Evolutionary conservation across 2,797 vertebrate genomes (phyloP).

Genomic region (Parauchenoglanis punctatus): DNA sequence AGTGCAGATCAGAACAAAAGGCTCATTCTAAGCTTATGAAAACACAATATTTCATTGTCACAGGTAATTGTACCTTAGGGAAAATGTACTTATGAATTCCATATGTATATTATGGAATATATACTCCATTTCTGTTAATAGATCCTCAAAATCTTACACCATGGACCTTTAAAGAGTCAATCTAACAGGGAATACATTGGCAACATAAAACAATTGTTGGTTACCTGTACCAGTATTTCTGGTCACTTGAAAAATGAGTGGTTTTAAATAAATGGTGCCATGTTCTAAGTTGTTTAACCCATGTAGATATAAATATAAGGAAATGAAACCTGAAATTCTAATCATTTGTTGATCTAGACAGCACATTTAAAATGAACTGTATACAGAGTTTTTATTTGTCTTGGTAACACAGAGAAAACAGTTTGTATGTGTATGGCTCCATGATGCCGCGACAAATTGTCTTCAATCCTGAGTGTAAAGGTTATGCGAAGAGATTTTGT

Average conservation of each 20-base stretch:
- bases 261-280: not conserved
- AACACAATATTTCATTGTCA: too few species aligned
- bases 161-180: not conserved
- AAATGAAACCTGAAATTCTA: not conserved
- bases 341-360: not conserved
- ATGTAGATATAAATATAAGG: too few species aligned
- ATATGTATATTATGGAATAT: too few species aligned
- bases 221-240: not conserved
- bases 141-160: too few species aligned
- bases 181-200: not conserved
- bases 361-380: not conserved
- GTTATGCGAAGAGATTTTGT: constrained; percentile 61
- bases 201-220: not conserved
- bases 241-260: not conserved
- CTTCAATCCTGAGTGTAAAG: constrained; percentile 32
- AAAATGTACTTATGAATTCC: too few species aligned
- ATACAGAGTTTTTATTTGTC: not conserved
- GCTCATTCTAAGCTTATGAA: too few species aligned
- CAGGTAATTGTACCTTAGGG: too few species aligned
- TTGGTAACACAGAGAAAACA: constrained; percentile 13
- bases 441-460: constrained; percentile 16
- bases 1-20: too few species aligned
- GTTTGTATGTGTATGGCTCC: constrained; percentile 29
- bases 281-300: not conserved
- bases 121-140: too few species aligned